phyloP scores from a whole-genome alignment of 2,113 vertebrate species.

The Mungos mungo region DNA sequence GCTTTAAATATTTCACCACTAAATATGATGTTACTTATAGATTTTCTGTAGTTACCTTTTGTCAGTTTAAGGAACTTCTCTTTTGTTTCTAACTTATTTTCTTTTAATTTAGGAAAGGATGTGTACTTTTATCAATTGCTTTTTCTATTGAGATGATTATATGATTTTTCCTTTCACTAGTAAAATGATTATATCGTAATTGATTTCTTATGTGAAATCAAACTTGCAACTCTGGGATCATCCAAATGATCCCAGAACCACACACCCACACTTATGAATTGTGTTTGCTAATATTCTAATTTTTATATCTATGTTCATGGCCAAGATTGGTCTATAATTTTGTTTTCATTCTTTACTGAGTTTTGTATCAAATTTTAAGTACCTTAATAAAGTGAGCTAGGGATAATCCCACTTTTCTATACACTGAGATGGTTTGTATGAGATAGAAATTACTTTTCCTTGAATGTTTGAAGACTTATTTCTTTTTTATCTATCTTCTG shows the following conservation, averaged over 20 bases:
- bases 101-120: constrained; percentile 5
- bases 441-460: not conserved
- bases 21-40: not conserved
- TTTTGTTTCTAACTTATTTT: not conserved
- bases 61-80: not conserved
- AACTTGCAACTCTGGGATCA: not conserved
- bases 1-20: not conserved
- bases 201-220: constrained; percentile 26
- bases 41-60: not conserved
- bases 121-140: not conserved
- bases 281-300: not conserved
- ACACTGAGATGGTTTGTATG: not conserved
- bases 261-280: not conserved
- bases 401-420: not conserved
- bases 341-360: not conserved
- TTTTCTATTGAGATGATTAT: not conserved
- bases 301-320: not conserved
- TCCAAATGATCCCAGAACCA: not conserved
- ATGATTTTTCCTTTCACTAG: not conserved
- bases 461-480: not conserved
- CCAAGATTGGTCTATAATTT: not conserved
- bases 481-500: not conserved
- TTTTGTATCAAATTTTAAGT: not conserved
- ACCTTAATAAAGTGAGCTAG: not conserved
- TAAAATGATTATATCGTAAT: not conserved